Percentiles rank a stretch among this genome's conserved stretches.
phyloP scores from a whole-genome alignment of 2,888 invertebrate genomes.

The Chloroclystis v-ata region DNA sequence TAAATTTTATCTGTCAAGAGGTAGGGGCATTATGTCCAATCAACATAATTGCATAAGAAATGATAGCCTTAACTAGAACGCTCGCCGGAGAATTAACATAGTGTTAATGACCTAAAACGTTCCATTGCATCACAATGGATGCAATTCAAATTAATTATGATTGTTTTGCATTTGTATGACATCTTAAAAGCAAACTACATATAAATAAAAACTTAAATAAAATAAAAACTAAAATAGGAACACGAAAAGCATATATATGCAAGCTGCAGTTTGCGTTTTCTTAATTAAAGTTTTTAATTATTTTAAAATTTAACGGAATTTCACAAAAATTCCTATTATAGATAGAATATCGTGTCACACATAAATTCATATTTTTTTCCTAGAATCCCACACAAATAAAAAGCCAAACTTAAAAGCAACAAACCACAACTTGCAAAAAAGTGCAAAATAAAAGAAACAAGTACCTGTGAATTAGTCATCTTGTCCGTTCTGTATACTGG shows the following conservation, averaged over 20 bases:
- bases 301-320: background rate
- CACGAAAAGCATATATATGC: constrained; percentile 12
- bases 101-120: constrained; percentile 4
- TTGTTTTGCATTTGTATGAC: background rate
- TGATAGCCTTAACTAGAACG: constrained; percentile 27
- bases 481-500: constrained; percentile 55
- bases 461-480: constrained; percentile 82
- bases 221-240: constrained; percentile 1
- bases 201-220: too few species aligned
- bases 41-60: constrained; percentile 45
- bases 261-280: constrained; percentile 17
- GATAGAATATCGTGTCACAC: too few species aligned
- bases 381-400: constrained; percentile 6
- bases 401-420: constrained; percentile 22
- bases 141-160: background rate
- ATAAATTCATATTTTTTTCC: background rate
- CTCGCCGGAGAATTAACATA: constrained; percentile 17
- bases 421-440: constrained; percentile 34
- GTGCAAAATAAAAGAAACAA: constrained; percentile 51
- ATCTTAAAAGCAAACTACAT: too few species aligned
- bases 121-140: background rate
- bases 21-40: constrained; percentile 40
- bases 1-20: constrained; percentile 23
- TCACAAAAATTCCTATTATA: background rate
- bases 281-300: background rate